A percentile compares a stretch with the other conserved stretches of the same genome.
phyloP scores from a whole-genome alignment of 2,888 invertebrate genomes.

The Lithophane leautieri region DNA sequence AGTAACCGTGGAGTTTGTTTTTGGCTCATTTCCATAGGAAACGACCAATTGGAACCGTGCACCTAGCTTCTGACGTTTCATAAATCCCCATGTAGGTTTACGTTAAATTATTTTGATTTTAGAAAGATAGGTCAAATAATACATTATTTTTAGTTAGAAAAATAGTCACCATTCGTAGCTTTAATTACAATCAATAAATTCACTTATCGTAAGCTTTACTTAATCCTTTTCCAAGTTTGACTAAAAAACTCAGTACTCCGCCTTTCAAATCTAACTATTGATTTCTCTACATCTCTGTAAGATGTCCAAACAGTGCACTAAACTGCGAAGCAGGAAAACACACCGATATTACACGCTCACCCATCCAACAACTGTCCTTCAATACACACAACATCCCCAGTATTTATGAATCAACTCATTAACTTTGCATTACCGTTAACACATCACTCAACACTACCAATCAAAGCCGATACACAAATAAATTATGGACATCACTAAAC shows the following conservation, averaged over 20 bases:
- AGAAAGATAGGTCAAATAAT: not conserved
- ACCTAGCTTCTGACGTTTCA: too few species aligned
- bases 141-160: not conserved
- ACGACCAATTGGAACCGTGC: too few species aligned
- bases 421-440: slow-evolving; percentile 54
- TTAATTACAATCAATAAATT: not conserved
- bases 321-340: not conserved
- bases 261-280: not conserved
- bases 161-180: too few species aligned
- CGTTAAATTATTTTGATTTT: not conserved
- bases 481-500: slow-evolving; percentile 69
- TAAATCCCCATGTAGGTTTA: too few species aligned
- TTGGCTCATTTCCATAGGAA: too few species aligned
- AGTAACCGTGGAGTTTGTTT: too few species aligned
- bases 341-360: not conserved
- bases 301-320: not conserved
- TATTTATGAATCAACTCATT: slow-evolving; percentile 53
- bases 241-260: not conserved
- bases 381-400: not conserved
- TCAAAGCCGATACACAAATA: slow-evolving; percentile 73
- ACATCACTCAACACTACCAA: slow-evolving; percentile 65
- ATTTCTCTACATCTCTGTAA: not conserved
- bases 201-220: not conserved
- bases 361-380: not conserved
- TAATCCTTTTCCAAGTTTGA: not conserved